phyloP scores from a whole-genome alignment of 2,888 invertebrate species.

The Mycalesis mineus region DNA sequence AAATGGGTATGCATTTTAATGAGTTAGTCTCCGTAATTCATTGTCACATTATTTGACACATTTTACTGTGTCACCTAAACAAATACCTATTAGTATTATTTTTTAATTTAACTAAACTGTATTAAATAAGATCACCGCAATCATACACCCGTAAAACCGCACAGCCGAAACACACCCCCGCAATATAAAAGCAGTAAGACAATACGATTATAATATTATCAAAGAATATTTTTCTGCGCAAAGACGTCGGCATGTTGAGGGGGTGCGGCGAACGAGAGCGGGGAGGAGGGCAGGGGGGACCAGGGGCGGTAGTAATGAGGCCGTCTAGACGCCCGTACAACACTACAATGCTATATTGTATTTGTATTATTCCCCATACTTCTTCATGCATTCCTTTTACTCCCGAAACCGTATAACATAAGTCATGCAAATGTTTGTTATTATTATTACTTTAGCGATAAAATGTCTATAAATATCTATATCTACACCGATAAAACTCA shows the following conservation, averaged over 20 bases:
- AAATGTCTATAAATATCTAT: background rate
- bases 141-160: background rate
- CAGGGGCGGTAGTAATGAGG: slow-evolving; percentile 50
- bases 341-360: slow-evolving; percentile 48
- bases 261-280: slow-evolving; percentile 20
- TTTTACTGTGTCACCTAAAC: too few relatives aligned
- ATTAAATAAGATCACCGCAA: background rate
- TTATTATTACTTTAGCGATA: too few relatives aligned
- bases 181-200: slow-evolving; percentile 23
- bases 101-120: too few relatives aligned
- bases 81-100: too few relatives aligned
- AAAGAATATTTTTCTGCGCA: slow-evolving; percentile 58
- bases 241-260: slow-evolving; percentile 33
- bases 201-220: slow-evolving; percentile 41
- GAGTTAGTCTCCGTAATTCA: too few relatives aligned
- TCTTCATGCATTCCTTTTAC: slow-evolving; percentile 20
- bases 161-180: background rate
- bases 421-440: slow-evolving; percentile 43
- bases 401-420: slow-evolving; percentile 11
- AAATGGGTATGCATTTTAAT: too few relatives aligned
- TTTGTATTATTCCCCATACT: slow-evolving; percentile 57
- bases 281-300: slow-evolving; percentile 32
- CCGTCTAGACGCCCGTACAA: slow-evolving; percentile 63
- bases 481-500: too few relatives aligned
- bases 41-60: too few relatives aligned